Evolutionary conservation across 2,888 invertebrate genomes (phyloP).

Genomic region (Cosmia trapezina): DNA sequence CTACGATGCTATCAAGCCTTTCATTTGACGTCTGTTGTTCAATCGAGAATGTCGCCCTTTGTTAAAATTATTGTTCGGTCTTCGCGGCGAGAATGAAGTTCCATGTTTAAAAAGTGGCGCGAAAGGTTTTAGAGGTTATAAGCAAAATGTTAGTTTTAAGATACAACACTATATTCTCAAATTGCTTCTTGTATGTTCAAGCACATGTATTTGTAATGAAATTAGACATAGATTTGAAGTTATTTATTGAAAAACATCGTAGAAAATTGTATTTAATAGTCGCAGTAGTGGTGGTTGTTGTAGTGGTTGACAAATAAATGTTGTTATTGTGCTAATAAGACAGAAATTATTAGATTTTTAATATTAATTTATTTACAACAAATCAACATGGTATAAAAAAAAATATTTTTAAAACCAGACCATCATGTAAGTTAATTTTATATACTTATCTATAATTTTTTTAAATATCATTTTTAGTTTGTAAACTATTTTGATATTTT

Average conservation of each 20-base stretch:
- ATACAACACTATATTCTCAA: conserved; percentile 51
- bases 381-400: conserved; percentile 27
- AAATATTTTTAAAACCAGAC: conserved; percentile 53
- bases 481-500: conserved; percentile 75
- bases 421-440: conserved; percentile 63
- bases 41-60: conserved; percentile 37
- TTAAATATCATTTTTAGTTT: conserved; percentile 67
- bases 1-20: background rate
- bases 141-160: conserved; percentile 52
- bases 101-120: conserved; percentile 52
- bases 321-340: conserved; percentile 52
- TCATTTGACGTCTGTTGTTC: conserved; percentile 18
- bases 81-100: conserved; percentile 33
- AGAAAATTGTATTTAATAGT: conserved; percentile 57
- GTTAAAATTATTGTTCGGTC: conserved; percentile 21
- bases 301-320: conserved; percentile 58
- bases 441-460: conserved; percentile 64
- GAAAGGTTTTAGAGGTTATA: conserved; percentile 41
- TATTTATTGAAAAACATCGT: conserved; percentile 60
- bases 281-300: conserved; percentile 36
- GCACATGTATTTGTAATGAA: conserved; percentile 50
- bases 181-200: conserved; percentile 46
- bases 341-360: conserved; percentile 44
- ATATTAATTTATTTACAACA: conserved; percentile 51
- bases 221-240: conserved; percentile 57